phyloP scores from a whole-genome alignment of 2,888 invertebrate species.

The Fragum whitleyi region DNA sequence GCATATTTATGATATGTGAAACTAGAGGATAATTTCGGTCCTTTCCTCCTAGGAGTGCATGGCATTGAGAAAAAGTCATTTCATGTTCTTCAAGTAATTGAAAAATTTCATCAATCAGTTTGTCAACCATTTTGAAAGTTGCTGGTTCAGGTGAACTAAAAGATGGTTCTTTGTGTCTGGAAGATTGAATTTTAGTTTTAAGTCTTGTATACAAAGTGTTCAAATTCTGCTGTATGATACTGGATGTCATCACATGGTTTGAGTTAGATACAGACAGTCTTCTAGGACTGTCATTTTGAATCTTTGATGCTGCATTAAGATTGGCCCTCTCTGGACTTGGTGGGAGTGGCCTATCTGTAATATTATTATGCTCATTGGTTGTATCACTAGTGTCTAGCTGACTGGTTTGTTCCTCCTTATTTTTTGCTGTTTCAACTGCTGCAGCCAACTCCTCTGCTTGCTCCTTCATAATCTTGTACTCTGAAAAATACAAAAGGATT shows the following conservation, averaged over 20 bases:
- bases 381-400: neutral
- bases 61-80: slow-evolving; percentile 55
- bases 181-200: slow-evolving; percentile 31
- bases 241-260: slow-evolving; percentile 46
- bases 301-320: neutral
- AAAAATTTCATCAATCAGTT: slow-evolving; percentile 56
- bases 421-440: neutral
- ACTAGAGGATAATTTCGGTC: slow-evolving; percentile 59
- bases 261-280: slow-evolving; percentile 39
- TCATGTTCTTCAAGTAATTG: slow-evolving; percentile 49
- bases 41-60: slow-evolving; percentile 58
- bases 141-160: slow-evolving; percentile 56
- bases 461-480: slow-evolving; percentile 26
- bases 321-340: neutral
- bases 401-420: neutral
- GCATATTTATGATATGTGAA: slow-evolving; percentile 60
- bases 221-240: slow-evolving; percentile 49
- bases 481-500: neutral
- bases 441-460: slow-evolving; percentile 6
- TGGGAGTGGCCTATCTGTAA: neutral
- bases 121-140: slow-evolving; percentile 58
- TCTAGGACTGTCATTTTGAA: slow-evolving; percentile 21
- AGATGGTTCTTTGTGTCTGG: slow-evolving; percentile 26
- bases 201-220: slow-evolving; percentile 54
- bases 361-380: neutral